phyloP scores from a whole-genome alignment of 2,888 invertebrate species.

The Caenorhabditis sp. region DNA sequence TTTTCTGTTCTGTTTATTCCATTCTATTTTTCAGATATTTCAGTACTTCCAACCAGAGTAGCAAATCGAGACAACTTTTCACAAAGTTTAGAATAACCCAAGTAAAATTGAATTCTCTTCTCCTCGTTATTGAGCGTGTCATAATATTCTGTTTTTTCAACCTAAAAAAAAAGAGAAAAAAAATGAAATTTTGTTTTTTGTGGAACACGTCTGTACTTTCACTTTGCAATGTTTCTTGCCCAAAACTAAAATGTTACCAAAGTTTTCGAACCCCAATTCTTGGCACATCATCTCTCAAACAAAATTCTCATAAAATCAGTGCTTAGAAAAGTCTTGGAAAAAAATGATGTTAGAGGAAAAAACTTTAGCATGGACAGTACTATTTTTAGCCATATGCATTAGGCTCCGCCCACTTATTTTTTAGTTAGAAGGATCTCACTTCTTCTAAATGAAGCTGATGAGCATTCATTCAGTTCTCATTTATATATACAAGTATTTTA shows the following conservation, averaged over 20 bases:
- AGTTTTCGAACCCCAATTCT: too few relatives aligned
- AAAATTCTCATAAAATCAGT: neutral
- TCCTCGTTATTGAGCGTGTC: neutral
- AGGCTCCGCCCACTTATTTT: neutral
- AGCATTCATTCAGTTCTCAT: neutral
- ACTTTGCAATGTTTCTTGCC: too few relatives aligned
- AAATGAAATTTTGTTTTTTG: neutral
- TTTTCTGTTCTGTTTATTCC: too few relatives aligned
- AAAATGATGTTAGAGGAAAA: neutral
- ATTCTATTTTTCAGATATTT: too few relatives aligned
- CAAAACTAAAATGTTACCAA: too few relatives aligned
- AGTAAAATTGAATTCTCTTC: neutral
- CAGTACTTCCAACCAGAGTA: too few relatives aligned
- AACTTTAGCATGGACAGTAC: neutral
- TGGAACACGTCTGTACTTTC: neutral
- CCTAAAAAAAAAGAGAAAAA: neutral
- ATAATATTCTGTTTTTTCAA: neutral
- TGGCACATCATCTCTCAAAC: too few relatives aligned
- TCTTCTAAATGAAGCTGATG: slow-evolving; percentile 1
- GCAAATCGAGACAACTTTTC: neutral
- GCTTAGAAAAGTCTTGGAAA: neutral
- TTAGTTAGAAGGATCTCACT: neutral
- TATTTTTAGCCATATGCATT: neutral
- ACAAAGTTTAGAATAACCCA: too few relatives aligned
- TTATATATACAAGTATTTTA: too few relatives aligned